Conservation (phyloP, 2,797 vertebrate genomes). For the Labeo calbasu region DNA sequence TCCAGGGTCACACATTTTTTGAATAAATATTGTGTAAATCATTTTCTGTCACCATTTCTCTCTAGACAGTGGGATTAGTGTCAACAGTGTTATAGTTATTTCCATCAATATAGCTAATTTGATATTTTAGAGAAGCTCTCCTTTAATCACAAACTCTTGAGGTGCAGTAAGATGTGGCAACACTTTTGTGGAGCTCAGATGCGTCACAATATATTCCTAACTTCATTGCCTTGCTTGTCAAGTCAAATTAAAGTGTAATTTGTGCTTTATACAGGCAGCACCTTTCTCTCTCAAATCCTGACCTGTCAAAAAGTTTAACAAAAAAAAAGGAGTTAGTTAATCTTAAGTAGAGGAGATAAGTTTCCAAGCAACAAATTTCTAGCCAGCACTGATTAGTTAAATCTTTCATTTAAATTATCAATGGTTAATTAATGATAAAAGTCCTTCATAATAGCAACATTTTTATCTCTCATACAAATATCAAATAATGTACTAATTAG, state of each 20-base stretch:
- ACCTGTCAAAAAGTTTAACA: background rate
- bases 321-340: background rate
- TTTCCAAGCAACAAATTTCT: background rate
- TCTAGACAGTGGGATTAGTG: background rate
- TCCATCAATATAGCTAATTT: background rate
- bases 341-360: conserved; percentile 15
- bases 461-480: background rate
- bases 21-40: background rate
- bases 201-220: background rate
- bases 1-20: background rate
- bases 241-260: background rate
- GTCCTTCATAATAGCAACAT: background rate
- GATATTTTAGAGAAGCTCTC: background rate
- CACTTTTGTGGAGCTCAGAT: background rate
- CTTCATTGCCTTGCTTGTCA: background rate
- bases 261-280: conserved; percentile 31
- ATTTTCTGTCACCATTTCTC: background rate
- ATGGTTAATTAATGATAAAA: conserved; percentile 22
- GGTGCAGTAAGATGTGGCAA: background rate
- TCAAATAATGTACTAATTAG: background rate
- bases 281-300: conserved; percentile 29
- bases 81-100: background rate
- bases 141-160: background rate
- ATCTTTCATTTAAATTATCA: background rate
- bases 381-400: background rate